phyloP scores from a whole-genome alignment of 2,113 vertebrate species.

The Sylvietta virens region DNA sequence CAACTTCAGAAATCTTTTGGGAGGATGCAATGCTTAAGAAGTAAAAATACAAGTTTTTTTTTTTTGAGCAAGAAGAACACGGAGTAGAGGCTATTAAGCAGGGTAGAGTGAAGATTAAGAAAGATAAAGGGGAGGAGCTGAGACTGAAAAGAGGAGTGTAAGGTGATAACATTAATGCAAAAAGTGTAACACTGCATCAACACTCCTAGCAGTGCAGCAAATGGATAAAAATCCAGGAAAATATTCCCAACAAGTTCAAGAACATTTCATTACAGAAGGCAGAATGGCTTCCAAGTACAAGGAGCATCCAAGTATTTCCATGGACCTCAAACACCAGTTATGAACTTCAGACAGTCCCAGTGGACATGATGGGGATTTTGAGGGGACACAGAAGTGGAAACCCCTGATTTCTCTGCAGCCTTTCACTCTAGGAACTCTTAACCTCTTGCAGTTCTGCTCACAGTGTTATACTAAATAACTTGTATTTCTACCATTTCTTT shows the following conservation, averaged over 20 bases:
- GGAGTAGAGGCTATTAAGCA: neutral
- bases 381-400: neutral
- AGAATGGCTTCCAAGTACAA: neutral
- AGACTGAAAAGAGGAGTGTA: neutral
- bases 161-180: neutral
- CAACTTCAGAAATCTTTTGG: neutral
- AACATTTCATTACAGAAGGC: neutral
- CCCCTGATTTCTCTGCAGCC: neutral
- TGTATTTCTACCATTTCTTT: neutral
- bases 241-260: neutral
- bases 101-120: neutral
- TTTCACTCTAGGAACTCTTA: neutral
- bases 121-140: neutral
- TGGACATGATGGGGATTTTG: neutral
- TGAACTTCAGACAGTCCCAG: neutral
- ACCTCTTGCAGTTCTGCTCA: neutral
- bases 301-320: neutral
- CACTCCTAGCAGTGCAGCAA: neutral
- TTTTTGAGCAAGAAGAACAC: neutral
- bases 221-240: neutral
- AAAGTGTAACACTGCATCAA: neutral
- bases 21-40: neutral
- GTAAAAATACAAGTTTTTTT: neutral
- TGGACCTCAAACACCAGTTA: neutral
- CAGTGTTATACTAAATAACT: neutral